Percentiles rank a stretch among this genome's conserved stretches.
Conservation (phyloP, 2,113 vertebrate genomes). For the Strix uralensis region DNA sequence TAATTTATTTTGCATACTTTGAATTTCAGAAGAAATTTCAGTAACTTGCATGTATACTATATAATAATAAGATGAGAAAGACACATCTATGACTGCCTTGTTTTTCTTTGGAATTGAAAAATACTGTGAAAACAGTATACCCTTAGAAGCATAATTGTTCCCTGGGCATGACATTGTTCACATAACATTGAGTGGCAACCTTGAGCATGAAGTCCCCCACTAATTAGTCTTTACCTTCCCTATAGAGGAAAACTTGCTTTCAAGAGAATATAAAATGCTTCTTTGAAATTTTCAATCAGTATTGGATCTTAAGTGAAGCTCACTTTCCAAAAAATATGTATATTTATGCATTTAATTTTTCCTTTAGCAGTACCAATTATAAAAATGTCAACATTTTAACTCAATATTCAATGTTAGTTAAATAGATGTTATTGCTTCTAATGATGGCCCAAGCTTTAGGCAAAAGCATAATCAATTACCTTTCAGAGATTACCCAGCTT, state of each 20-base stretch:
- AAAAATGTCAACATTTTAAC: not conserved
- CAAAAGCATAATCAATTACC: not conserved
- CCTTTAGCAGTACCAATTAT: not conserved
- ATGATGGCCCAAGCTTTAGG: not conserved
- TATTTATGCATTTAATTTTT: not conserved
- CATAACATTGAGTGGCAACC: not conserved
- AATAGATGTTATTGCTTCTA: not conserved
- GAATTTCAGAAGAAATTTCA: not conserved
- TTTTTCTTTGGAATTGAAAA: not conserved
- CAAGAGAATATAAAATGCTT: not conserved
- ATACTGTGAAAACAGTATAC: not conserved
- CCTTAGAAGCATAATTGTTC: not conserved
- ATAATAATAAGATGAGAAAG: not conserved
- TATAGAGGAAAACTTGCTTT: not conserved
- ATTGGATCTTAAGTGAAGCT: not conserved
- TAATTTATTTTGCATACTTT: not conserved
- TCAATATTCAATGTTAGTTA: not conserved
- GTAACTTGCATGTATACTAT: not conserved
- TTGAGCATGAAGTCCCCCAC: not conserved
- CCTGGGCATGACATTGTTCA: not conserved
- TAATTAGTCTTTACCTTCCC: not conserved
- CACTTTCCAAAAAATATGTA: not conserved
- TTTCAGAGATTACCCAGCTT: not conserved
- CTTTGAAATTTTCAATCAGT: not conserved
- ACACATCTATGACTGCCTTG: not conserved